phyloP scores from a whole-genome alignment of 2,797 vertebrate species.

The Tinamus major region DNA sequence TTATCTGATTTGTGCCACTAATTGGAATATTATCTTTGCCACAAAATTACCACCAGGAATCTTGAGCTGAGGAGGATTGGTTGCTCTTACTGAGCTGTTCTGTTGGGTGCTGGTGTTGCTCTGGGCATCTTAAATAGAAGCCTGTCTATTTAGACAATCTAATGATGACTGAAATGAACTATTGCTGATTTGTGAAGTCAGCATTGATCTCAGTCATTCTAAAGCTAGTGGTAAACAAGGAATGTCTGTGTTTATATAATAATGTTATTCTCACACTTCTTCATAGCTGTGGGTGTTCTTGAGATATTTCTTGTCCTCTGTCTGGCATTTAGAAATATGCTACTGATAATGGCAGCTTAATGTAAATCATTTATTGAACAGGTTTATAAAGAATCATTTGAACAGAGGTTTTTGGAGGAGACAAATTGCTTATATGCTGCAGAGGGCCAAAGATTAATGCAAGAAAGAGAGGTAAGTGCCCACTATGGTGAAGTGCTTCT shows the following conservation, averaged over 20 bases:
- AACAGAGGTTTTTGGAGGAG: constrained; percentile 85
- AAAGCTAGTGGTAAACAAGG: neutral
- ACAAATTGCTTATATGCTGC: constrained; percentile 85
- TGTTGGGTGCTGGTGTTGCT: neutral
- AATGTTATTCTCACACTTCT: neutral
- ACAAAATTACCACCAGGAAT: neutral
- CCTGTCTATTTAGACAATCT: neutral
- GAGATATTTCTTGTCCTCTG: neutral
- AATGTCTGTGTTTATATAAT: neutral
- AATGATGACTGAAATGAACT: neutral
- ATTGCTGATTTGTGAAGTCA: neutral
- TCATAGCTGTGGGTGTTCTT: accelerated
- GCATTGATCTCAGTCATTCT: neutral
- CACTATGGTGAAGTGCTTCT: neutral
- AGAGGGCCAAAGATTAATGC: constrained; percentile 86
- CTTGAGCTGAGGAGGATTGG: neutral
- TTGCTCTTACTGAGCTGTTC: neutral
- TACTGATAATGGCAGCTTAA: neutral
- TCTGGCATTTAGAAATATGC: neutral
- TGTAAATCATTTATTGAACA: constrained; percentile 23
- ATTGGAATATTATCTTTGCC: neutral
- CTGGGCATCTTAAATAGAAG: neutral
- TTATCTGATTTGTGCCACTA: neutral
- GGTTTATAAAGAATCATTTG: constrained; percentile 87
- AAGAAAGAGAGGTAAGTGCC: constrained; percentile 83